Percentiles rank a stretch among this genome's conserved stretches.
These are phyloP conservation scores for Galeruca laticollis DNA, from an alignment of 2,888 invertebrate genomes.

Conservation along the genomic window DNA sequence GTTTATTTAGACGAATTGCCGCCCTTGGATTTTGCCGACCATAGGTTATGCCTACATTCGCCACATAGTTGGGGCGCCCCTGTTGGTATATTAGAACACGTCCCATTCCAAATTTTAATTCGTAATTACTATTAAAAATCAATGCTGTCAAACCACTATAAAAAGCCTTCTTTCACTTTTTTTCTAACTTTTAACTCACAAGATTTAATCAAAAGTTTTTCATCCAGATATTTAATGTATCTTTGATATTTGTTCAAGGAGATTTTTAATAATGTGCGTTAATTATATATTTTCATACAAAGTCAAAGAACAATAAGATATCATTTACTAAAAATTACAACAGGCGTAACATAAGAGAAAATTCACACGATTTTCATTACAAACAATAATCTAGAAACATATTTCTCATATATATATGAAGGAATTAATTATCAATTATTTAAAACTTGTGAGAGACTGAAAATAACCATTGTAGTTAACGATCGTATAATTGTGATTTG, in stretches of 20 bases:
- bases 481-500: slow-evolving; percentile 14
- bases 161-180: too few species aligned
- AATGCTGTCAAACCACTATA: too few species aligned
- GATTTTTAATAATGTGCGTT: slow-evolving; percentile 3
- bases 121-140: too few species aligned
- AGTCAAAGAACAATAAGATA: slow-evolving; percentile 27
- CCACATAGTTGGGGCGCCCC: too few species aligned
- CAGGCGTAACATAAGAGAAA: slow-evolving; percentile 14
- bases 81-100: too few species aligned
- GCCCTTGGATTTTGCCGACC: too few species aligned
- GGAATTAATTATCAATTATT: slow-evolving; percentile 23
- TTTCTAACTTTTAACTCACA: too few species aligned
- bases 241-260: neutral
- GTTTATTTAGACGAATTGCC: too few species aligned
- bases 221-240: too few species aligned
- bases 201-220: too few species aligned
- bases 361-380: slow-evolving; percentile 34
- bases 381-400: slow-evolving; percentile 30
- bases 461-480: slow-evolving; percentile 5
- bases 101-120: too few species aligned
- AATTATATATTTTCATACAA: slow-evolving; percentile 12
- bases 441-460: slow-evolving; percentile 27
- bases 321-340: slow-evolving; percentile 30
- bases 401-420: slow-evolving; percentile 21
- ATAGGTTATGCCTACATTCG: too few species aligned